phyloP scores from a whole-genome alignment of 2,797 vertebrate genomes.

The Acanthopagrus latus region DNA sequence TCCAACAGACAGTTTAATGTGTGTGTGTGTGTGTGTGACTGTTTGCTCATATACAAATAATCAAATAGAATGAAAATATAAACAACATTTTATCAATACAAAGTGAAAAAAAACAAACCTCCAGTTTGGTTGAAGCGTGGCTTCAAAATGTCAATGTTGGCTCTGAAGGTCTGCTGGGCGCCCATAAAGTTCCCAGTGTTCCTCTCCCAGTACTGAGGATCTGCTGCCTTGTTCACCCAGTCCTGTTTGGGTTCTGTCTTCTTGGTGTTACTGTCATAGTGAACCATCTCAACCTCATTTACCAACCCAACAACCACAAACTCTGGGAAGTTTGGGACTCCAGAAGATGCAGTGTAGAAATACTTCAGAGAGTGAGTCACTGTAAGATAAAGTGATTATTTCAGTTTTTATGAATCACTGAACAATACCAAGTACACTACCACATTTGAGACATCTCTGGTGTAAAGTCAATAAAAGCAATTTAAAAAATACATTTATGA shows the following conservation, averaged over 20 bases:
- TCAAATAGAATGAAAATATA: constrained; percentile 4
- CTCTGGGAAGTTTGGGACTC: constrained; percentile 67
- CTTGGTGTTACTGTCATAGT: constrained; percentile 60
- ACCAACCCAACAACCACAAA: constrained; percentile 49
- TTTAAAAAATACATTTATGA: too few species aligned
- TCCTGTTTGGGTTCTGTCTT: constrained; percentile 37
- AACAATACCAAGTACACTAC: too few species aligned
- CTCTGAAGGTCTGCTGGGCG: accelerated
- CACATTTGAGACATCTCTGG: too few species aligned
- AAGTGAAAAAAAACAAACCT: constrained; percentile 63
- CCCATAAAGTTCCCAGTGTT: accelerated
- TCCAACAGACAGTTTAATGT: background rate
- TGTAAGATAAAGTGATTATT: constrained; percentile 35
- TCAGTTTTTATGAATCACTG: background rate
- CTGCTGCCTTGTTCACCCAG: constrained; percentile 49
- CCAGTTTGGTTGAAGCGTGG: constrained; percentile 70
- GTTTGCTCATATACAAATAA: too few species aligned
- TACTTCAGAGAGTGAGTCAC: constrained; percentile 56
- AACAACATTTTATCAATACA: constrained; percentile 13
- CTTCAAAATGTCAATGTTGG: accelerated
- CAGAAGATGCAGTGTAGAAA: constrained; percentile 47
- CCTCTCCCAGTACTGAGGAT: constrained; percentile 40
- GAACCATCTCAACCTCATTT: accelerated
- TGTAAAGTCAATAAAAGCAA: too few species aligned
- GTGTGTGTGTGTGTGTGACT: constrained; percentile 1